Percentiles rank a stretch among this genome's conserved stretches.
Conservation (phyloP, 2,888 invertebrate species). For the Oasisia sp. region DNA sequence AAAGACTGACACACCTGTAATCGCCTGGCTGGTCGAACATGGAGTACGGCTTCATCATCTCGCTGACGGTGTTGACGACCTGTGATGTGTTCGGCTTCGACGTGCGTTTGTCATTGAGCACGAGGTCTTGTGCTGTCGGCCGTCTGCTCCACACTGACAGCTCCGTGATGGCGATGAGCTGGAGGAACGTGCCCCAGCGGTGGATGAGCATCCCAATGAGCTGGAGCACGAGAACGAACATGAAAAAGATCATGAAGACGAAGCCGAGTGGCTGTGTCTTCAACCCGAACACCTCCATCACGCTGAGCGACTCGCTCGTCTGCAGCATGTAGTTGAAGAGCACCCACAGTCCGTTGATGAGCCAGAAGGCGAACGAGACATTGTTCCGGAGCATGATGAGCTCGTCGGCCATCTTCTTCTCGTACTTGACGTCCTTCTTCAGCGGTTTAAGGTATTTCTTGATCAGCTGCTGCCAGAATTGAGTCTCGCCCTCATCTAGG, state of each 20-base stretch:
- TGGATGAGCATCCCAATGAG: slow-evolving; percentile 60
- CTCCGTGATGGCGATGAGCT: slow-evolving; percentile 54
- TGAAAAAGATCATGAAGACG: slow-evolving; percentile 54
- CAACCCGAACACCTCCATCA: slow-evolving; percentile 21
- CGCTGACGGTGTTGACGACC: neutral
- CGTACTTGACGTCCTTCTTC: slow-evolving; percentile 82
- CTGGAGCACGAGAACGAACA: slow-evolving; percentile 54
- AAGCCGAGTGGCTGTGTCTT: slow-evolving; percentile 48
- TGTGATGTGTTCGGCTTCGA: neutral
- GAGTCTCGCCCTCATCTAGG: slow-evolving; percentile 81
- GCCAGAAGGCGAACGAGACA: slow-evolving; percentile 79
- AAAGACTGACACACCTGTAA: neutral
- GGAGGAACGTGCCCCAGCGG: slow-evolving; percentile 60
- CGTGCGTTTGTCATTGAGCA: neutral
- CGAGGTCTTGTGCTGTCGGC: neutral
- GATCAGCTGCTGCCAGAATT: slow-evolving; percentile 94
- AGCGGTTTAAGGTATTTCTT: slow-evolving; percentile 92
- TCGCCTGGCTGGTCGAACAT: neutral
- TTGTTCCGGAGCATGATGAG: slow-evolving; percentile 94
- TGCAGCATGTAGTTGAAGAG: slow-evolving; percentile 73
- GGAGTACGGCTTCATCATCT: slow-evolving; percentile 2
- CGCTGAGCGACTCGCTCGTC: slow-evolving; percentile 13
- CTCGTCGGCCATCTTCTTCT: slow-evolving; percentile 44
- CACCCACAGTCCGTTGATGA: slow-evolving; percentile 97
- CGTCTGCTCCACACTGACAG: slow-evolving; percentile 7